phyloP scores from a whole-genome alignment of 2,113 vertebrate species.

The Upupa epops region DNA sequence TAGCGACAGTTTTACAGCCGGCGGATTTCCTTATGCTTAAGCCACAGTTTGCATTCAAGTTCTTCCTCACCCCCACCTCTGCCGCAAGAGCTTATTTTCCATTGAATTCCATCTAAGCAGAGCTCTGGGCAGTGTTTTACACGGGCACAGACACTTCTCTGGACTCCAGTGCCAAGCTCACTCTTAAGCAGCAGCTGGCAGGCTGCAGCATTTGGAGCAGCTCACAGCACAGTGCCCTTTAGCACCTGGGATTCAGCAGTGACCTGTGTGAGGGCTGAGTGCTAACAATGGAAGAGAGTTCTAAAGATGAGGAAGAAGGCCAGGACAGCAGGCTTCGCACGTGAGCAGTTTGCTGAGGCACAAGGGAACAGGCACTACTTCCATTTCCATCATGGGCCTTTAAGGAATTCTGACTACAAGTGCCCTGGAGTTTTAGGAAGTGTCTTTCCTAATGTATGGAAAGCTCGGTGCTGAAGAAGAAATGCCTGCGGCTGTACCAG shows the following conservation, averaged over 20 bases:
- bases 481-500: not conserved
- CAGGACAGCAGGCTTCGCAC: not conserved
- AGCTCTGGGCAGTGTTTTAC: constrained; percentile 14
- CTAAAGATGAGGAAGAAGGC: not conserved
- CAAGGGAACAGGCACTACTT: not conserved
- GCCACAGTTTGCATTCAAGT: not conserved
- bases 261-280: not conserved
- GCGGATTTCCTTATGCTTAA: not conserved
- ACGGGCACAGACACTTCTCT: not conserved
- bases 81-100: not conserved
- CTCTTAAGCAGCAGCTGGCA: constrained; percentile 3
- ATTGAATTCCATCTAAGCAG: not conserved
- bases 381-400: not conserved
- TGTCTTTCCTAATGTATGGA: not conserved
- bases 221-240: not conserved
- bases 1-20: not conserved
- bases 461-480: not conserved
- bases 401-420: not conserved
- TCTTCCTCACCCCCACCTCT: not conserved
- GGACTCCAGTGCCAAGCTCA: not conserved
- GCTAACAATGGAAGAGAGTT: not conserved
- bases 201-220: not conserved
- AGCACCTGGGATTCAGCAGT: not conserved
- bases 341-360: not conserved
- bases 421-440: not conserved